A percentile compares a stretch with the other conserved stretches of the same genome.
These are phyloP conservation scores for Noctua comes DNA, from an alignment of 2,888 invertebrate species.

Conservation along the genomic window DNA sequence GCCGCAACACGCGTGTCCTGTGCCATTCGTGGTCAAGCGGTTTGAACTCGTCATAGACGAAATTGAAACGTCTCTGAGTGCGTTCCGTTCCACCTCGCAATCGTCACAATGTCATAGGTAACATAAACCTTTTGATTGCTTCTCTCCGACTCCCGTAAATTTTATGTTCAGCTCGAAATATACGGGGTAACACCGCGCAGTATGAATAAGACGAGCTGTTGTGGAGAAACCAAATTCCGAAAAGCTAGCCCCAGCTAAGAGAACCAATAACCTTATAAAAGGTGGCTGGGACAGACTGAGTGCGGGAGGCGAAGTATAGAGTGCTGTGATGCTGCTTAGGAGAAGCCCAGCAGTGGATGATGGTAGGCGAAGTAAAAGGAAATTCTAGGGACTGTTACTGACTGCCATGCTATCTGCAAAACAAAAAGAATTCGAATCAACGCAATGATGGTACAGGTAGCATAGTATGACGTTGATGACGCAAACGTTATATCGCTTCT, in stretches of 20 bases:
- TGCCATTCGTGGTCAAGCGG: neutral
- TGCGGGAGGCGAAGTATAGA: too few relatives aligned
- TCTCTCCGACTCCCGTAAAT: slow-evolving; percentile 39
- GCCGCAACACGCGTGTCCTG: neutral
- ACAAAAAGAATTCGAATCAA: neutral
- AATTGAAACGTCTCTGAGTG: slow-evolving; percentile 19
- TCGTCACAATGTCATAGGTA: slow-evolving; percentile 55
- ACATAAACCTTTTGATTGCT: slow-evolving; percentile 57
- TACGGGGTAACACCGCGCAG: neutral
- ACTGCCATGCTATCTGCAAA: neutral
- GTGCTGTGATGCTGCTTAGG: too few relatives aligned
- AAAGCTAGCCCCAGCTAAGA: neutral
- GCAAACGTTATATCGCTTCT: neutral
- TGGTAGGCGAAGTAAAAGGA: neutral
- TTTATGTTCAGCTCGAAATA: slow-evolving; percentile 41
- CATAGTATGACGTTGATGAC: too few relatives aligned
- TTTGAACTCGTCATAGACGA: neutral
- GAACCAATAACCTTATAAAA: neutral
- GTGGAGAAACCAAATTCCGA: neutral
- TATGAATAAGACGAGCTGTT: slow-evolving; percentile 23
- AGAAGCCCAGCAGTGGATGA: too few relatives aligned
- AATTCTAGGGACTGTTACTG: neutral
- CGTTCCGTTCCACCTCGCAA: slow-evolving; percentile 14
- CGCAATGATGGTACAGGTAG: neutral
- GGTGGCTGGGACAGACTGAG: neutral